Base-by-base conservation (phyloP, 2,888 invertebrate genomes). In the Drosophila picticornis region DNA sequence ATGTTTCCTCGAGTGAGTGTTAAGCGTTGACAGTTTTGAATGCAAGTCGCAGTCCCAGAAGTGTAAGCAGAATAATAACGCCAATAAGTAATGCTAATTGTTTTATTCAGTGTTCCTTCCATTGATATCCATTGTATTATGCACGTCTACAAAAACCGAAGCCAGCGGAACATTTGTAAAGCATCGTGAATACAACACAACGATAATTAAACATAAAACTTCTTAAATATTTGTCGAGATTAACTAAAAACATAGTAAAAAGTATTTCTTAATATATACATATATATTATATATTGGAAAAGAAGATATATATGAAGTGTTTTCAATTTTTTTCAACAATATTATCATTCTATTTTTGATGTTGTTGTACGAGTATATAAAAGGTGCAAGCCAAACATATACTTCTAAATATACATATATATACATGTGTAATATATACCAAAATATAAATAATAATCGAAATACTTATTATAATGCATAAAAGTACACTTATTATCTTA, bases 121-220 rank as follows among this genome's bases (percentile, higher is more conserved):
- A 77, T 43, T 71, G 32, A 43, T 52, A 64, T 38, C 27, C 56
- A 56, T n/a, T 56, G 56, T 29, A 56, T 60, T 46, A 19, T 52
- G 22, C 9, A 57, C 16, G 69, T 68, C 59, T 50, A 43, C 36
- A 57, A 59, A 53, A 59, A 29, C 19, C 36, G 38, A 22, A 53
- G 38, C 55, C 40, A 52, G 50, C 55, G 27, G 32, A 72, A 36
- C n/a, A 46, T 51, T 67, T 67, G 32, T 57, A 27, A 53, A 63
- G 29, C 55, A 48, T 64, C 59, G 65, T 57, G 46, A 77, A 70
- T 77, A 60, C n/a, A 57, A 59, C 65, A 74, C 78, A 77, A 75
- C 78, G 78, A 77, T 66, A 77, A 34, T 51, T 48, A 74, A 19
- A 50, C 43, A 43, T 25, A 31, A 16, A 56, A 58, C 22, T 46